These are phyloP conservation scores for Gordius sp. DNA, from an alignment of 2,888 invertebrate genomes.

Conservation along the genomic window DNA sequence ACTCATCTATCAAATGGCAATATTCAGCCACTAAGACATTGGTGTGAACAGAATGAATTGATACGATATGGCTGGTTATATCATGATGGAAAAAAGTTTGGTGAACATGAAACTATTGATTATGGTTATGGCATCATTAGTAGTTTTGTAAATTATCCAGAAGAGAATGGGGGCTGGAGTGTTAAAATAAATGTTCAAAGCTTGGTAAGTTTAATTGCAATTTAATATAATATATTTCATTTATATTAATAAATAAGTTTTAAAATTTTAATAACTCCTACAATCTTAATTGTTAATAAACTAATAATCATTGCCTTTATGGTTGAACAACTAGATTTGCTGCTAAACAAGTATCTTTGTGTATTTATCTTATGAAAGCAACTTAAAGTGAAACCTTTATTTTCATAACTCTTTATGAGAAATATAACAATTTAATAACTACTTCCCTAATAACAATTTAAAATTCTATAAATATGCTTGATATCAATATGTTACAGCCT, in stretches of 20 bases:
- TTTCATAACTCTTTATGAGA: too few relatives aligned
- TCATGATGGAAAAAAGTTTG: slow-evolving; percentile 73
- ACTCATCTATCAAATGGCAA: slow-evolving; percentile 36
- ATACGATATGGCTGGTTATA: slow-evolving; percentile 52
- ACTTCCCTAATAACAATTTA: too few relatives aligned
- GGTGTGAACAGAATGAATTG: slow-evolving; percentile 18
- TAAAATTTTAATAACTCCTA: too few relatives aligned
- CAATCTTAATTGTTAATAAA: too few relatives aligned
- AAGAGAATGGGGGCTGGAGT: slow-evolving; percentile 65
- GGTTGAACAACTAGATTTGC: too few relatives aligned
- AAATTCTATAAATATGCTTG: too few relatives aligned
- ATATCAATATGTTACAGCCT: too few relatives aligned
- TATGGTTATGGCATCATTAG: slow-evolving; percentile 43
- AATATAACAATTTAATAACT: too few relatives aligned
- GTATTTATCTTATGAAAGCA: too few relatives aligned
- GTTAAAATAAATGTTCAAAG: slow-evolving; percentile 44
- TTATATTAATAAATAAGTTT: too few relatives aligned
- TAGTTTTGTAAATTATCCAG: slow-evolving; percentile 56
- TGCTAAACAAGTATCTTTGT: too few relatives aligned
- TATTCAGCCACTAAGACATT: slow-evolving; percentile 43
- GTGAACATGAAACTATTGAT: slow-evolving; percentile 62
- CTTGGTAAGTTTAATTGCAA: slow-evolving; percentile 27
- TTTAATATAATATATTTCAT: slow-evolving; percentile 18
- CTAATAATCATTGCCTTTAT: not conserved
- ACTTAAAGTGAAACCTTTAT: too few relatives aligned